These are phyloP conservation scores for Melinopterus prodromus DNA, from an alignment of 2,888 invertebrate species.

Conservation along the genomic window DNA sequence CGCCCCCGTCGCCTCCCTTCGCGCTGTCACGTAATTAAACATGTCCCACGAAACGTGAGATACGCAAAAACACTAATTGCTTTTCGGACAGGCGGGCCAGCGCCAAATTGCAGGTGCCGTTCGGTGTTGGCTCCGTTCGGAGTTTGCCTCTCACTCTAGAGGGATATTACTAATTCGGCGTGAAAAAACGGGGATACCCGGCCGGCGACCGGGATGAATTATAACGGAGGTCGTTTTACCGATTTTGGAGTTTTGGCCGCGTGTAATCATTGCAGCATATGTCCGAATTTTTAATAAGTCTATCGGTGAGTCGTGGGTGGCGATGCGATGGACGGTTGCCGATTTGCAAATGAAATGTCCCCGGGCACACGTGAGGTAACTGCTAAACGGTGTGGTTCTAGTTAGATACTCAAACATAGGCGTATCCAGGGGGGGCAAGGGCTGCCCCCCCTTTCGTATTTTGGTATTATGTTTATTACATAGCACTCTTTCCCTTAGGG, in stretches of 20 bases:
- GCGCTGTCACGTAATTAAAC: slow-evolving; percentile 19
- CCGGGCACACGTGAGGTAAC: neutral
- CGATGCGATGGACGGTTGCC: neutral
- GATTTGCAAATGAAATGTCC: neutral
- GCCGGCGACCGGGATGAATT: neutral
- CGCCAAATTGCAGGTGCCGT: slow-evolving; percentile 61
- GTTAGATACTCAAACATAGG: no score
- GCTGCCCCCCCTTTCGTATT: no score
- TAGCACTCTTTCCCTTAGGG: no score
- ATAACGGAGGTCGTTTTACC: neutral
- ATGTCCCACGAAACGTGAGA: slow-evolving; percentile 56
- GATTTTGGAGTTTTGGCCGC: neutral
- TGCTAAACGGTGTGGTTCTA: neutral
- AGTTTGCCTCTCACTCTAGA: neutral
- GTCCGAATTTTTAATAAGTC: slow-evolving; percentile 4
- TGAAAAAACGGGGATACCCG: neutral
- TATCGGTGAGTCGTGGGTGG: neutral
- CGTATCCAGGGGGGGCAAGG: no score
- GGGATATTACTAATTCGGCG: neutral
- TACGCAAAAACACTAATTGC: slow-evolving; percentile 61
- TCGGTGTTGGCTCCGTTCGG: no score
- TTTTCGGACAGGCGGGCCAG: slow-evolving; percentile 52
- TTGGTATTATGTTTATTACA: no score
- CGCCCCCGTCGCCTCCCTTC: neutral
- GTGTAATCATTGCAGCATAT: neutral